phyloP scores from a whole-genome alignment of 2,113 vertebrate genomes.

The Aegypius monachus region DNA sequence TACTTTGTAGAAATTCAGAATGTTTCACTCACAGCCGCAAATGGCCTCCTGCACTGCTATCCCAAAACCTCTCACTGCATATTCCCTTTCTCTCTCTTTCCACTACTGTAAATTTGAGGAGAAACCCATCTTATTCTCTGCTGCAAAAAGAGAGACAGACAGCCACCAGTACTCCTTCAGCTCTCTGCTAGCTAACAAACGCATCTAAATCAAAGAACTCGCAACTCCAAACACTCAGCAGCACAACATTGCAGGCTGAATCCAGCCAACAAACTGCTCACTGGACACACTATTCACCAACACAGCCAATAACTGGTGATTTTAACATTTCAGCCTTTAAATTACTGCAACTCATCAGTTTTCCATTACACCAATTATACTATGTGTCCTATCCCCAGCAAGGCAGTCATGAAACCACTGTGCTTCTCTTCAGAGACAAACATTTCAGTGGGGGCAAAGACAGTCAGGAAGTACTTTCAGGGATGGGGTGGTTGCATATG shows the following conservation, averaged over 20 bases:
- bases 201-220: background rate
- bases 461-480: background rate
- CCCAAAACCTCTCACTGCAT: background rate
- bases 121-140: background rate
- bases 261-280: background rate
- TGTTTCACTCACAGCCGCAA: fast-evolving
- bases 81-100: background rate
- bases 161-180: background rate
- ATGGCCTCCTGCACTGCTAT: background rate
- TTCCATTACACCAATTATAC: background rate
- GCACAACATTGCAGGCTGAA: background rate
- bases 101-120: background rate
- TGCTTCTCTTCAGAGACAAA: background rate
- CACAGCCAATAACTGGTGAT: background rate
- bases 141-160: background rate
- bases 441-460: background rate
- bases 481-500: background rate
- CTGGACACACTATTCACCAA: background rate
- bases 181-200: background rate
- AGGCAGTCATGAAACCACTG: background rate
- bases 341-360: background rate
- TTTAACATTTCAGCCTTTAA: background rate
- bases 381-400: background rate
- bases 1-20: background rate
- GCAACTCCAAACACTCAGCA: background rate